These are phyloP conservation scores for Lepus americanus DNA, from an alignment of 2,113 vertebrate genomes.

Conservation along the genomic window DNA sequence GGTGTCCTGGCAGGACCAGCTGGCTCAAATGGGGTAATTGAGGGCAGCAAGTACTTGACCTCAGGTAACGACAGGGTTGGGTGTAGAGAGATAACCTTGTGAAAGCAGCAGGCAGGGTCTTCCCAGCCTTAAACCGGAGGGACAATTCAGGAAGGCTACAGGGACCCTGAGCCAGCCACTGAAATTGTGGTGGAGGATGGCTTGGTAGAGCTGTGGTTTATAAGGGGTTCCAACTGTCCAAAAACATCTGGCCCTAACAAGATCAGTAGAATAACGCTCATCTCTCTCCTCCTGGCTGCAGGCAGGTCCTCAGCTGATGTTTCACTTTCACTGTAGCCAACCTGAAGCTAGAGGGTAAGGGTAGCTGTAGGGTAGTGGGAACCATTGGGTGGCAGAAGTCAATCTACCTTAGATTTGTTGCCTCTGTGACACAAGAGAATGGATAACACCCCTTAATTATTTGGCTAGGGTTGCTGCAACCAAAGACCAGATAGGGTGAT, in stretches of 20 bases:
- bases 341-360: not conserved
- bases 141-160: accelerated
- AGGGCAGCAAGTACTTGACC: accelerated
- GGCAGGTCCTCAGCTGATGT: not conserved
- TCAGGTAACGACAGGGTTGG: not conserved
- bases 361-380: not conserved
- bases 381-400: accelerated
- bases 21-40: not conserved
- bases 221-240: not conserved
- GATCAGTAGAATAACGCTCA: not conserved
- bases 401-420: not conserved
- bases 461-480: not conserved
- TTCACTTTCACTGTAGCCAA: not conserved
- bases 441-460: not conserved
- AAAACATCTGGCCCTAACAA: not conserved
- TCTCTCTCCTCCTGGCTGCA: not conserved
- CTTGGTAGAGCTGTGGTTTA: not conserved
- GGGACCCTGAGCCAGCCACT: not conserved
- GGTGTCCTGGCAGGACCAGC: not conserved
- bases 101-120: accelerated
- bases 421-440: not conserved
- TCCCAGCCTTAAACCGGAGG: not conserved
- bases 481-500: too few relatives aligned
- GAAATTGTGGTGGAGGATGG: accelerated
- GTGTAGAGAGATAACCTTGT: accelerated